Conservation (phyloP, 1,140 invertebrate genomes). For the Neuroterus valhalla region DNA sequence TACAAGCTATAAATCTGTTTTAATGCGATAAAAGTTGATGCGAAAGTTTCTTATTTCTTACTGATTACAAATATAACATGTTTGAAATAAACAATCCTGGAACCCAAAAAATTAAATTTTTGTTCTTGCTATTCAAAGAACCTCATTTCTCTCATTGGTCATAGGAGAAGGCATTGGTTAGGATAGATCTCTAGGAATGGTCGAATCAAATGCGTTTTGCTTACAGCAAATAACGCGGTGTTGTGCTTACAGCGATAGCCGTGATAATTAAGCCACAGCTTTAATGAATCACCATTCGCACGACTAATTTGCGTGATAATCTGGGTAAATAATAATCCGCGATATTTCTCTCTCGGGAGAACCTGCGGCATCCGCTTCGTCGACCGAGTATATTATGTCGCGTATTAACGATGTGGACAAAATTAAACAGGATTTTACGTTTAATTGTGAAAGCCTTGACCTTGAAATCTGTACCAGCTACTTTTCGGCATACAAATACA, state of each 20-base stretch:
- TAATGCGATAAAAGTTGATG: no score
- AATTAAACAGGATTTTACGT: slow-evolving; percentile 7
- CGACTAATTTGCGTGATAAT: slow-evolving; percentile 63
- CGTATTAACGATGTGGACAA: neutral
- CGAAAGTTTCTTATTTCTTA: no score
- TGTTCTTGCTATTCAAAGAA: neutral
- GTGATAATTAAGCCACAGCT: slow-evolving; percentile 59
- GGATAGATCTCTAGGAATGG: neutral
- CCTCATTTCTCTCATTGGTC: neutral
- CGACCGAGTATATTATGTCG: slow-evolving; percentile 41
- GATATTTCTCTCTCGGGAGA: slow-evolving; percentile 58
- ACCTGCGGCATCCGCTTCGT: slow-evolving; percentile 38
- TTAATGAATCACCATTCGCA: slow-evolving; percentile 62
- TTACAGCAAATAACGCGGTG: neutral
- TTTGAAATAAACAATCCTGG: no score
- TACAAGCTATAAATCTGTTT: no score
- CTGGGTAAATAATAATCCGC: slow-evolving; percentile 63
- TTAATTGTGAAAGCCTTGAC: slow-evolving; percentile 8
- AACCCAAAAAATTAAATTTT: neutral
- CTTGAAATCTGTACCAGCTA: neutral
- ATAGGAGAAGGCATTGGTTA: neutral
- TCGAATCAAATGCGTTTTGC: slow-evolving; percentile 1
- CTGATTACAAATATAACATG: no score
- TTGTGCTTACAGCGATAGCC: slow-evolving; percentile 46
- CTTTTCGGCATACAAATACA: neutral